Conservation (phyloP, 2,888 invertebrate genomes). For the Apoda limacodes region DNA sequence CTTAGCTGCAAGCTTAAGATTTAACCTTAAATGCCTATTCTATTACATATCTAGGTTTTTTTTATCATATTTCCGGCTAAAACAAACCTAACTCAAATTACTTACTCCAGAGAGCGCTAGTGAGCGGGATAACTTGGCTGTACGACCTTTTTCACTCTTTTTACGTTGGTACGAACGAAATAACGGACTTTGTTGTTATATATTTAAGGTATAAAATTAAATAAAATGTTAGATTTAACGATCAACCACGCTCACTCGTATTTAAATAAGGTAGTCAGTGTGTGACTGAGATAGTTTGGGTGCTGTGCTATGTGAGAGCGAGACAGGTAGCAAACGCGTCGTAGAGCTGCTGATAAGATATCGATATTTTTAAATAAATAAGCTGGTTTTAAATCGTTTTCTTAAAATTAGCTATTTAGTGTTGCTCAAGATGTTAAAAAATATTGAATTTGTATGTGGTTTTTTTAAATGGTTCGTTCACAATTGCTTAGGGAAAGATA, state of each 20-base stretch:
- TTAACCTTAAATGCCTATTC: too few relatives aligned
- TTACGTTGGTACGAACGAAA: slow-evolving; percentile 19
- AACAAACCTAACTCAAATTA: slow-evolving; percentile 45
- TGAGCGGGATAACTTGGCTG: slow-evolving; percentile 44
- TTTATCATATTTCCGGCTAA: slow-evolving; percentile 53
- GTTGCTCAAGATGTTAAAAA: too few relatives aligned
- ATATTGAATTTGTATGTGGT: too few relatives aligned
- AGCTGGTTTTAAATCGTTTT: too few relatives aligned
- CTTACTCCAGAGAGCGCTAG: slow-evolving; percentile 40
- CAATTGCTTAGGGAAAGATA: too few relatives aligned
- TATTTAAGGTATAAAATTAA: slow-evolving; percentile 30
- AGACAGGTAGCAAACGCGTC: too few relatives aligned
- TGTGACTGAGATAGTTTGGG: slow-evolving; percentile 50
- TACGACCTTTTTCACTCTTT: slow-evolving; percentile 43
- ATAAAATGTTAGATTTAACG: slow-evolving; percentile 8
- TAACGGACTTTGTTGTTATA: slow-evolving; percentile 17
- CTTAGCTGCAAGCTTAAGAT: too few relatives aligned
- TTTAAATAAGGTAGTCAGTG: slow-evolving; percentile 66
- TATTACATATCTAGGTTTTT: too few relatives aligned
- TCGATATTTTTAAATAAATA: too few relatives aligned
- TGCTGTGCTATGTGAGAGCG: slow-evolving; percentile 52
- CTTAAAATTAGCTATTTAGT: too few relatives aligned
- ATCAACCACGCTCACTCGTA: slow-evolving; percentile 52
- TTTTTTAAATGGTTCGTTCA: too few relatives aligned
- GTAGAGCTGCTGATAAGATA: too few relatives aligned